Conservation (phyloP, 2,888 invertebrate genomes). For the Lysandra coridon region DNA sequence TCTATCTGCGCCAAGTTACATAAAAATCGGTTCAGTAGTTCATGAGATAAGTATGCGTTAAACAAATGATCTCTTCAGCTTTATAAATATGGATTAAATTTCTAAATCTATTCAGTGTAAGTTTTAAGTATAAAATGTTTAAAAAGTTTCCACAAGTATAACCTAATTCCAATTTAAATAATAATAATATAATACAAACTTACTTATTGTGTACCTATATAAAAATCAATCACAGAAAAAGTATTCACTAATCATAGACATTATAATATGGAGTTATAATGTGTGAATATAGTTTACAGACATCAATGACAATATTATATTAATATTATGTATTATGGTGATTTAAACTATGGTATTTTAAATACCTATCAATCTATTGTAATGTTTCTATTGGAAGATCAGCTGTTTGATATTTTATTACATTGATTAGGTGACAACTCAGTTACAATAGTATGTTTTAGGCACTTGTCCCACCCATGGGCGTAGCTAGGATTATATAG, state of each 20-base stretch:
- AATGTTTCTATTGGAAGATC: slow-evolving; percentile 4
- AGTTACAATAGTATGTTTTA: no score
- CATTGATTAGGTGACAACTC: background rate
- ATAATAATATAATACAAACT: slow-evolving; percentile 14
- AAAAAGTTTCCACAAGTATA: background rate
- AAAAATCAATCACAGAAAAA: slow-evolving; percentile 22
- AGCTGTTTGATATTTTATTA: slow-evolving; percentile 10
- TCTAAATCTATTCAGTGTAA: background rate
- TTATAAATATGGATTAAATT: background rate
- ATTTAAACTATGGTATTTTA: background rate
- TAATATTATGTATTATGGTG: background rate
- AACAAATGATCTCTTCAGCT: background rate
- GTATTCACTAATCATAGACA: slow-evolving; percentile 6
- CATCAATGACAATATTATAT: slow-evolving; percentile 4
- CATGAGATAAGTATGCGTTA: no score
- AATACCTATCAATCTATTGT: slow-evolving; percentile 2
- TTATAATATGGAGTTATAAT: slow-evolving; percentile 4
- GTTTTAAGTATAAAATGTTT: slow-evolving; percentile 20
- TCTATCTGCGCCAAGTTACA: no score
- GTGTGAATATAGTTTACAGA: slow-evolving; percentile 6
- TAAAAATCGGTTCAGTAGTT: no score
- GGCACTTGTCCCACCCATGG: no score
- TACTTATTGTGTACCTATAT: slow-evolving; percentile 11
- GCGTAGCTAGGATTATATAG: no score
- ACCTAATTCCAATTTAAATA: background rate